phyloP scores from a whole-genome alignment of 53 echinoderm and acorn worm species.

The Zoroaster sp. region DNA sequence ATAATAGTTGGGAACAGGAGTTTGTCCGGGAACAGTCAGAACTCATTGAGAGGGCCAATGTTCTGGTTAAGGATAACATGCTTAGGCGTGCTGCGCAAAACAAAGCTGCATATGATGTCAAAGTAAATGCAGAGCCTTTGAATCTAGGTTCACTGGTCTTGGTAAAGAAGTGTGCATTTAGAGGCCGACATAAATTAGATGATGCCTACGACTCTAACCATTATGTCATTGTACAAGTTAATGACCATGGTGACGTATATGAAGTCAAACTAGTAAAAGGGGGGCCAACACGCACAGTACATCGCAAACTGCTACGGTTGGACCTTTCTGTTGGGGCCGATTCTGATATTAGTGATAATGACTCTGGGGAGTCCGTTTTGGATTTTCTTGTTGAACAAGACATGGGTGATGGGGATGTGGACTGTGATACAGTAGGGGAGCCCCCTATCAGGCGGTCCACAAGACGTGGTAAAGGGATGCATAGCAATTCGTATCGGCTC shows the following conservation, averaged over 20 bases:
- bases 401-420: neutral
- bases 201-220: neutral
- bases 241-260: neutral
- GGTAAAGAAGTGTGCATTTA: neutral
- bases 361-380: neutral
- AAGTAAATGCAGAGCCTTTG: neutral
- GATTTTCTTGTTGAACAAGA: neutral
- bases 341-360: neutral
- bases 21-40: neutral
- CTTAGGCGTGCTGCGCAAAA: neutral
- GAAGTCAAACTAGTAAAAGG: neutral
- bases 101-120: neutral
- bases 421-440: conserved; percentile 3
- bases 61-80: neutral
- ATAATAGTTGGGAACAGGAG: neutral
- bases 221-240: neutral
- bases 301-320: neutral
- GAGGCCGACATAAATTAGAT: no score
- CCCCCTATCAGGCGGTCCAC: neutral
- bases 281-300: neutral
- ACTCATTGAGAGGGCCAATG: neutral
- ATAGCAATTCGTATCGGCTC: neutral
- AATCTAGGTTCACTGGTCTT: neutral
- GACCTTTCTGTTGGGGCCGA: neutral
- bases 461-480: neutral